Conservation (phyloP, 2,888 invertebrate species). For the Onthophagus sagittarius region DNA sequence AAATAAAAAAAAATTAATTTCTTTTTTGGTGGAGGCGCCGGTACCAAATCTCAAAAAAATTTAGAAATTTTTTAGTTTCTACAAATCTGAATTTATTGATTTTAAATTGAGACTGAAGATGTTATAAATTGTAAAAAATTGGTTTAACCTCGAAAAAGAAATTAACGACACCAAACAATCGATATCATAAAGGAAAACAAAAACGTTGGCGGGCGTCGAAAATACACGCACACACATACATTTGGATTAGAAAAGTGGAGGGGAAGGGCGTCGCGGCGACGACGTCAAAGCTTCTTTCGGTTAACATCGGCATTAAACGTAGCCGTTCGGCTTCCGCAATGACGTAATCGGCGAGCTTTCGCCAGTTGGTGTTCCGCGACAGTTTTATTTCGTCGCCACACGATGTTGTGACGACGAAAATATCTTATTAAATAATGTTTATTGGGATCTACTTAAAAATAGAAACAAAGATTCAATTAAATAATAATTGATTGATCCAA, state of each 20-base stretch:
- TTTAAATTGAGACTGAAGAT: neutral
- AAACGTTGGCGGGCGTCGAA: neutral
- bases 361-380: neutral
- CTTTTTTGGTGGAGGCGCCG: too few species aligned
- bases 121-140: neutral
- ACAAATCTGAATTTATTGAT: neutral
- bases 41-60: too few species aligned
- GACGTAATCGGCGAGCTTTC: neutral
- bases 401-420: neutral
- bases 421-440: too few species aligned
- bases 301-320: neutral
- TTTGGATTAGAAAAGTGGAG: neutral
- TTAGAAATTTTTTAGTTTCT: too few species aligned
- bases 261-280: neutral
- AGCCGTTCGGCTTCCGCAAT: neutral
- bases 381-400: neutral
- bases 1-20: too few species aligned
- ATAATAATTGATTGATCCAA: too few species aligned
- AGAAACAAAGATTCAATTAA: too few species aligned
- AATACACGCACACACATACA: neutral
- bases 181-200: neutral
- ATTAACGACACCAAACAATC: neutral
- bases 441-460: too few species aligned
- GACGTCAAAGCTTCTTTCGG: neutral
- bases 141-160: neutral